A percentile compares a stretch with the other conserved stretches of the same genome.
Evolutionary conservation across 1,140 invertebrate genomes (phyloP).

Genomic region (Diachasma alloeum): DNA sequence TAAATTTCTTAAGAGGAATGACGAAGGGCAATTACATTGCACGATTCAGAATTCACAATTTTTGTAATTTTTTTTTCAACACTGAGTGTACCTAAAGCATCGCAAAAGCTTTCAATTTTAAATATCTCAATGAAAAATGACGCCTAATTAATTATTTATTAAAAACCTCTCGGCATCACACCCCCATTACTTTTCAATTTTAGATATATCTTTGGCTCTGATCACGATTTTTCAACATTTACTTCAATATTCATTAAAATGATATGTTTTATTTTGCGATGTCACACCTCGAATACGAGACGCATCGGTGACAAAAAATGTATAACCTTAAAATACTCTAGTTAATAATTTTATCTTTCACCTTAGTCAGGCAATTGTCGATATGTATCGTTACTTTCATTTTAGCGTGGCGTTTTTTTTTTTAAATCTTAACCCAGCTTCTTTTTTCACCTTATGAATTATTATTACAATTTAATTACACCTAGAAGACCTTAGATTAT

Average conservation of each 20-base stretch:
- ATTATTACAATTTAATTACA: slow-evolving; percentile 1
- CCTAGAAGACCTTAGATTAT: background rate
- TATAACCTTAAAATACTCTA: slow-evolving; percentile 13
- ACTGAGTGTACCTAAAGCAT: slow-evolving; percentile 5
- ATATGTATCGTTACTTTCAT: slow-evolving; percentile 51
- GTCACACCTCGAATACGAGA: background rate
- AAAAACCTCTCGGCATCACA: no score
- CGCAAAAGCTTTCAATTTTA: slow-evolving; percentile 3
- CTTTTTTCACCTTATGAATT: background rate
- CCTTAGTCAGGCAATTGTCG: slow-evolving; percentile 47
- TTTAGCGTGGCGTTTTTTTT: slow-evolving; percentile 39
- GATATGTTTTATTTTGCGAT: slow-evolving; percentile 13
- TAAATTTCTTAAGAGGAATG: background rate
- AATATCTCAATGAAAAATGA: slow-evolving; percentile 12
- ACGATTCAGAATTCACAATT: slow-evolving; percentile 12
- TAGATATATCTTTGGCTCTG: slow-evolving; percentile 4
- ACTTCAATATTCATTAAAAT: slow-evolving; percentile 13
- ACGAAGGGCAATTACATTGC: slow-evolving; percentile 30
- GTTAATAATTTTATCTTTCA: slow-evolving; percentile 19
- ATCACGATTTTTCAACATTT: slow-evolving; percentile 7
- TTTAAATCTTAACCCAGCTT: background rate
- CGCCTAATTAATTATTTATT: background rate
- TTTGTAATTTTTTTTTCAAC: slow-evolving; percentile 3
- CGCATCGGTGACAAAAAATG: slow-evolving; percentile 3
- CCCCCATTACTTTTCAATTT: background rate